Evolutionary conservation across 2,797 vertebrate genomes (phyloP), one percentile per base, ranked within the genome.

Genomic region (Peromyscus eremicus): DNA sequence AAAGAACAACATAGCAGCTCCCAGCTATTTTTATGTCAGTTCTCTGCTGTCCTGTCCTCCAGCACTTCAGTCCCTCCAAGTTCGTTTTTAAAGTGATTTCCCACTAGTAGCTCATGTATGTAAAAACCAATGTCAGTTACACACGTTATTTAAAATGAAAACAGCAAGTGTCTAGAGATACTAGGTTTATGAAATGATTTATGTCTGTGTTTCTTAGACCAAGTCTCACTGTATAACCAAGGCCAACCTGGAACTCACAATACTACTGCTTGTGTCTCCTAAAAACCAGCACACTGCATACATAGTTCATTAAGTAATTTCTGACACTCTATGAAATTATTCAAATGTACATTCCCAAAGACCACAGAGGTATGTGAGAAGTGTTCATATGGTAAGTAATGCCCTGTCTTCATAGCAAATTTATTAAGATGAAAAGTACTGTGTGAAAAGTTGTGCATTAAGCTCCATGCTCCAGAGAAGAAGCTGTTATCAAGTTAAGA

Each of bases 1-100:
- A 60, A 23, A 49, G 0, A 27, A 62, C 2, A 0, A 0, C 27
- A 37, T 5, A 11, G 49, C 86, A n/a, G 10, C 16, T 5, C 19
- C 6, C 14, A 12, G 5, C 5, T 57, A 5, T 32, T 46, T 40
- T 43, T 14, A 0, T 0, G 37, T 1, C 60, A 62, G 16, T 12
- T 25, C 16, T 70, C 49, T 82, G 40, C 46, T 40, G 2, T 12
- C 21, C 34, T 29, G 0, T 11, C 64, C 2, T 60, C 13, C 49
- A 29, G 55, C 0, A 9, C 17, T 11, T 66, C 34, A 34, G 25
- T 25, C 17, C 0, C 14, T 60, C 3, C 6, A 32, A n/a, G 32
- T 55, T 17, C 89, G 75, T 68, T 91, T 87, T 81, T 4, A 17
- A 91, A 82, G 57, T 8, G 21, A 75, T 25, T 83, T 90, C 17